These are phyloP conservation scores for Leucania comma DNA, from an alignment of 2,888 invertebrate species.

Conservation along the genomic window DNA sequence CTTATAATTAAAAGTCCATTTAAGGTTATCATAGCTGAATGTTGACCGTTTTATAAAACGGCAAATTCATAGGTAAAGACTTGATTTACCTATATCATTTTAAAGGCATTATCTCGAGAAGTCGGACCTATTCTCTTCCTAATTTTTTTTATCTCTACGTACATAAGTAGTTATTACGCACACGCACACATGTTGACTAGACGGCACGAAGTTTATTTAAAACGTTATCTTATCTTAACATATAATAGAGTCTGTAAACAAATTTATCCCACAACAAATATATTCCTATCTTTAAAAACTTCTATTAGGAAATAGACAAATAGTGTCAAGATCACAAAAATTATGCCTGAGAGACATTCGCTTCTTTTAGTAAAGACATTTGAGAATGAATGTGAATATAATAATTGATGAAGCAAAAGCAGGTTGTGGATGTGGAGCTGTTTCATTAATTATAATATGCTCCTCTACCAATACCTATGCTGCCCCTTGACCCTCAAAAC, in stretches of 20 bases:
- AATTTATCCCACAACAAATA: not conserved
- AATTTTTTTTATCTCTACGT: conserved; percentile 43
- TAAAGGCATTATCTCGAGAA: conserved; percentile 32
- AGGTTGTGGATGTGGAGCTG: too few species aligned
- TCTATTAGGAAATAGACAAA: conserved; percentile 2
- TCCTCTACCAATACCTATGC: too few species aligned
- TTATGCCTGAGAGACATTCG: not conserved
- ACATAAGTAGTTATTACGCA: conserved; percentile 9
- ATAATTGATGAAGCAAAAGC: too few species aligned
- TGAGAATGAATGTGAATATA: not conserved
- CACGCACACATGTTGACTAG: conserved; percentile 27
- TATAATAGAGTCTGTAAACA: conserved; percentile 24
- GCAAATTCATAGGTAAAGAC: too few species aligned
- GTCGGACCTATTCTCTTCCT: conserved; percentile 33
- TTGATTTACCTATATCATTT: conserved; percentile 1
- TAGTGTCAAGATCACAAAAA: conserved; percentile 5
- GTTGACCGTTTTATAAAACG: too few species aligned
- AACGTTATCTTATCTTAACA: conserved; percentile 51
- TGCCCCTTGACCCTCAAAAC: too few species aligned
- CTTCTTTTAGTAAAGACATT: not conserved
- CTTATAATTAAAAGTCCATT: too few species aligned
- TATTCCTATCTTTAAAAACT: not conserved
- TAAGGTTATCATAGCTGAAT: too few species aligned
- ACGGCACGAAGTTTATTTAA: conserved; percentile 22
- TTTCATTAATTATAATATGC: too few species aligned